A percentile compares a stretch with the other conserved stretches of the same genome.
Conservation (phyloP, 1,140 invertebrate genomes). For the Drosophila pruinosa region DNA sequence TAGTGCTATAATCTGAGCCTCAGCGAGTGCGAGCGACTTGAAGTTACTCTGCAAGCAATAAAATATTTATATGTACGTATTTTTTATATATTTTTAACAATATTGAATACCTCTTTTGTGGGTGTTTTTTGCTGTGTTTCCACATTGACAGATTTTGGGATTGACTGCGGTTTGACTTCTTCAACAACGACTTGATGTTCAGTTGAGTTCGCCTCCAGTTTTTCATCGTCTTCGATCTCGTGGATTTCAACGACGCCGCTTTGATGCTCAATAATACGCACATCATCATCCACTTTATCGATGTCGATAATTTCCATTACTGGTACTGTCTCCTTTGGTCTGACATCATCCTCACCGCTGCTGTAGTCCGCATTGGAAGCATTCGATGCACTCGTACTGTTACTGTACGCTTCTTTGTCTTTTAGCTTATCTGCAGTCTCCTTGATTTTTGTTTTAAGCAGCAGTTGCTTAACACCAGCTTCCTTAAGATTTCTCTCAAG, state of each 20-base stretch:
- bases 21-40: conserved; percentile 83
- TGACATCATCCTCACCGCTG: conserved; percentile 32
- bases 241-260: conserved; percentile 84
- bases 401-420: conserved; percentile 46
- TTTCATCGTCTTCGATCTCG: conserved; percentile 82
- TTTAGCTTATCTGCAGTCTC: conserved; percentile 61
- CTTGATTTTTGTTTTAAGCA: conserved; percentile 75
- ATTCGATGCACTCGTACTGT: conserved; percentile 39
- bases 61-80: not conserved
- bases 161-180: conserved; percentile 21
- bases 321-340: not conserved
- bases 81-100: too few species aligned
- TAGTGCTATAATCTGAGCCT: conserved; percentile 89
- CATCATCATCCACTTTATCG: conserved; percentile 76
- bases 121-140: not conserved
- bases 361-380: conserved; percentile 59
- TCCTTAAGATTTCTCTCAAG: conserved; percentile 85
- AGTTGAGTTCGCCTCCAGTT: conserved; percentile 28
- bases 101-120: conserved; percentile 23
- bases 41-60: conserved; percentile 24
- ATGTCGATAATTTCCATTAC: conserved; percentile 71
- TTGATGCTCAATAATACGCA: conserved; percentile 74
- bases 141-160: conserved; percentile 2
- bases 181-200: not conserved
- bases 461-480: conserved; percentile 74